A percentile compares a stretch with the other conserved stretches of the same genome.
phyloP scores from a whole-genome alignment of 2,113 vertebrate genomes.

The Hyperoodon ampullatus region DNA sequence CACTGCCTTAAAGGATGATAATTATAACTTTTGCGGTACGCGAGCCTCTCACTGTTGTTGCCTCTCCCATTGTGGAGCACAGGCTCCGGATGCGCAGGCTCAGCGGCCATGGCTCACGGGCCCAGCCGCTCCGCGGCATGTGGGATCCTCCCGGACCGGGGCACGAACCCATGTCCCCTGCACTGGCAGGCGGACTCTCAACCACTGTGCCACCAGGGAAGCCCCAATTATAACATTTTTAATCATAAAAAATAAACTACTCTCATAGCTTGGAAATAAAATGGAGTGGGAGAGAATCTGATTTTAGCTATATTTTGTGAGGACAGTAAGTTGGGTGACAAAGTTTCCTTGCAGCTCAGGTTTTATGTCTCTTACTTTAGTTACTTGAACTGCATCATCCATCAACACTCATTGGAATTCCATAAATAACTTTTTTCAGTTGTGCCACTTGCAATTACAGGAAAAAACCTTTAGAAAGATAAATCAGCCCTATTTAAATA shows the following conservation, averaged over 20 bases:
- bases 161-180: too few species aligned
- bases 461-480: slow-evolving; percentile 34
- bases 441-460: slow-evolving; percentile 64
- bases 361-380: slow-evolving; percentile 64
- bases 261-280: slow-evolving; percentile 15
- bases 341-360: neutral
- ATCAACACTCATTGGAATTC: slow-evolving; percentile 63
- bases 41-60: too few species aligned
- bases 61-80: too few species aligned
- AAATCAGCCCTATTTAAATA: slow-evolving; percentile 49
- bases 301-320: slow-evolving; percentile 38
- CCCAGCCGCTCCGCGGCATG: too few species aligned
- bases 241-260: slow-evolving; percentile 22
- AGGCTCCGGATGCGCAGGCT: too few species aligned
- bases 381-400: slow-evolving; percentile 68
- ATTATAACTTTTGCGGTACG: neutral
- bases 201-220: too few species aligned
- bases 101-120: too few species aligned
- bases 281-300: neutral
- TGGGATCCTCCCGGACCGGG: too few species aligned
- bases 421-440: slow-evolving; percentile 59
- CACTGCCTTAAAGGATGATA: neutral
- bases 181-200: too few species aligned
- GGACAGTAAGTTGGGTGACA: neutral
- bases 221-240: slow-evolving; percentile 15